Percentiles rank a stretch among this genome's conserved stretches.
These are phyloP conservation scores for Etheostoma nigrum DNA, from an alignment of 2,797 vertebrate genomes.

Conservation along the genomic window DNA sequence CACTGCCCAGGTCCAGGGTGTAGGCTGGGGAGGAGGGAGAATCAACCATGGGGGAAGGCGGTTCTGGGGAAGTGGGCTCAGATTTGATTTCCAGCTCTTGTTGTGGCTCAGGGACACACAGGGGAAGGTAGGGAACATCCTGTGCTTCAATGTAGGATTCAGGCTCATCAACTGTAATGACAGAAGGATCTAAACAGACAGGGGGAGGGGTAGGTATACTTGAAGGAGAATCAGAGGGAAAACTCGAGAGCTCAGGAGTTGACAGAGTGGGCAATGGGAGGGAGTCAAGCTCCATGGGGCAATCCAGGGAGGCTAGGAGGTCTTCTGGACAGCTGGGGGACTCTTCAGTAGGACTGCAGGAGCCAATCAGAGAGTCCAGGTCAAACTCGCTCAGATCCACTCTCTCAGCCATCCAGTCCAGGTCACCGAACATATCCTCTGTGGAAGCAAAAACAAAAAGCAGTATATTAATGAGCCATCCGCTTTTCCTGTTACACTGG, in stretches of 20 bases:
- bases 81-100: slow-evolving; percentile 84
- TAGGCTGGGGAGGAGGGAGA: slow-evolving; percentile 72
- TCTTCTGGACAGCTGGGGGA: slow-evolving; percentile 89
- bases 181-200: slow-evolving; percentile 22
- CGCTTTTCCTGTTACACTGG: not conserved
- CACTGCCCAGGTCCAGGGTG: slow-evolving; percentile 90
- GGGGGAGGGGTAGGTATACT: not conserved
- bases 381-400: slow-evolving; percentile 94
- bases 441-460: not conserved
- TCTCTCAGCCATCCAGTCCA: slow-evolving; percentile 97
- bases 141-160: slow-evolving; percentile 37
- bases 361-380: slow-evolving; percentile 90
- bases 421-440: slow-evolving; percentile 90
- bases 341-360: slow-evolving; percentile 87
- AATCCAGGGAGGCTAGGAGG: slow-evolving; percentile 90
- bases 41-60: slow-evolving; percentile 44
- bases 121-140: slow-evolving; percentile 65
- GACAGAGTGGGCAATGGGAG: slow-evolving; percentile 58
- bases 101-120: slow-evolving; percentile 81
- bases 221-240: slow-evolving; percentile 36
- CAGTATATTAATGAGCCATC: not conserved
- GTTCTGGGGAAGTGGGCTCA: slow-evolving; percentile 77
- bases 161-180: slow-evolving; percentile 31
- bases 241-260: slow-evolving; percentile 23
- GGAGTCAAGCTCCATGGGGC: slow-evolving; percentile 86